Evolutionary conservation across 64 coral and sea anemone genomes (phyloP).

Genomic region (Montipora capricornis): DNA sequence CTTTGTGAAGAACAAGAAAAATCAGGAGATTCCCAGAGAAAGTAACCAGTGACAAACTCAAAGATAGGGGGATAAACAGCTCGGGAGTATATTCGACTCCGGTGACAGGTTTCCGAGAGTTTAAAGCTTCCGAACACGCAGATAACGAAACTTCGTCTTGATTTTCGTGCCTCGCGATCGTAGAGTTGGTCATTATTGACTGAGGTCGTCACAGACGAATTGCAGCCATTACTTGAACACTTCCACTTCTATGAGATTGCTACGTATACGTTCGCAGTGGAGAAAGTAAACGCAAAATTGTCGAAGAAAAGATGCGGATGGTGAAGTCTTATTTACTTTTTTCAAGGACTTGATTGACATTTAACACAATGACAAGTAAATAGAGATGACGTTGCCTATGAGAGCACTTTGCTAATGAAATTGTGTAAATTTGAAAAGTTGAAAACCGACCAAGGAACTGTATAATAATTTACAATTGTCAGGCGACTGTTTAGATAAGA

Average conservation of each 20-base stretch:
- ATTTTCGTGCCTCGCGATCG: neutral
- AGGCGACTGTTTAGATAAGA: too few species aligned
- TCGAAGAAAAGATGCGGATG: too few species aligned
- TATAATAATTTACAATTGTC: too few species aligned
- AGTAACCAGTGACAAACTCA: neutral
- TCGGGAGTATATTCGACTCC: neutral
- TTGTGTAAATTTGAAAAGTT: too few species aligned
- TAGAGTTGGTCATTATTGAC: neutral
- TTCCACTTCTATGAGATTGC: neutral
- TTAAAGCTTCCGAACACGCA: neutral
- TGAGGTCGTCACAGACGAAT: neutral
- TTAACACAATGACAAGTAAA: too few species aligned
- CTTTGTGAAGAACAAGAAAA: neutral
- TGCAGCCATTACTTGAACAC: too few species aligned
- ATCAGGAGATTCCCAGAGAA: neutral
- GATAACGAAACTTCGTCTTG: neutral
- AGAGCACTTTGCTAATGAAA: too few species aligned
- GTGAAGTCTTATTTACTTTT: too few species aligned
- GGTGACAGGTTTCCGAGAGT: neutral
- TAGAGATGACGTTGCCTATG: too few species aligned
- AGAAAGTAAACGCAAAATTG: too few species aligned
- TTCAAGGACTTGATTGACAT: too few species aligned
- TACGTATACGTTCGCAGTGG: neutral
- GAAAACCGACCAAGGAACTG: too few species aligned
- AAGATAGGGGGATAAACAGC: neutral